phyloP scores from a whole-genome alignment of 2,113 vertebrate genomes.

The Gallinago jamesoni region DNA sequence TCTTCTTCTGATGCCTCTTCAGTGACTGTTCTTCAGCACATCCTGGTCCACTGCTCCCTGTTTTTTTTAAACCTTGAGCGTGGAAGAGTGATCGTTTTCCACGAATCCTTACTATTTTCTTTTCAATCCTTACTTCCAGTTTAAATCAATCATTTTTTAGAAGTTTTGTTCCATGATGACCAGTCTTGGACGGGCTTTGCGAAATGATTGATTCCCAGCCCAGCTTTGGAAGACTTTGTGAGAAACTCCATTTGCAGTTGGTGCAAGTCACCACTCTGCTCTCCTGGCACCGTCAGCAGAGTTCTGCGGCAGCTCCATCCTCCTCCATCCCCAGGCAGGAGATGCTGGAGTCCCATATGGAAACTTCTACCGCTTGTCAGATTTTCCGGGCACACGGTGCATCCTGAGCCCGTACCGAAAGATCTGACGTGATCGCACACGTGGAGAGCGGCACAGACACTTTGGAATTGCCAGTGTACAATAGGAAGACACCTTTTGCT shows the following conservation, averaged over 20 bases:
- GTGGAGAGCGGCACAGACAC: background rate
- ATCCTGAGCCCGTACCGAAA: no score
- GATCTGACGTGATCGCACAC: background rate
- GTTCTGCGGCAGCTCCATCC: background rate
- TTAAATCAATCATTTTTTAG: background rate
- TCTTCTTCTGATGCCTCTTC: no score
- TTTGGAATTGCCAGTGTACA: background rate
- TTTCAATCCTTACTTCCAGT: background rate
- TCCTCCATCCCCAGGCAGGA: background rate
- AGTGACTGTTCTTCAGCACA: background rate
- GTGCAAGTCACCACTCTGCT: background rate
- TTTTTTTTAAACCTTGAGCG: rapidly evolving
- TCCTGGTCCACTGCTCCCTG: background rate
- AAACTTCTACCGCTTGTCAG: background rate
- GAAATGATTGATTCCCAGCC: background rate
- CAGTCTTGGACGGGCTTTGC: background rate
- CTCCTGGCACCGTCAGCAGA: background rate
- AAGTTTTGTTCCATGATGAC: background rate
- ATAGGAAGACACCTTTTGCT: background rate
- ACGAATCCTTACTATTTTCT: rapidly evolving
- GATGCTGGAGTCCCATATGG: background rate
- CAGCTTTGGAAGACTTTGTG: background rate
- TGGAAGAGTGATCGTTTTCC: background rate
- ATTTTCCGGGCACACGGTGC: background rate
- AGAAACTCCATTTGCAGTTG: background rate